Conservation (phyloP, 2,888 invertebrate species). For the Plutella xylostella region DNA sequence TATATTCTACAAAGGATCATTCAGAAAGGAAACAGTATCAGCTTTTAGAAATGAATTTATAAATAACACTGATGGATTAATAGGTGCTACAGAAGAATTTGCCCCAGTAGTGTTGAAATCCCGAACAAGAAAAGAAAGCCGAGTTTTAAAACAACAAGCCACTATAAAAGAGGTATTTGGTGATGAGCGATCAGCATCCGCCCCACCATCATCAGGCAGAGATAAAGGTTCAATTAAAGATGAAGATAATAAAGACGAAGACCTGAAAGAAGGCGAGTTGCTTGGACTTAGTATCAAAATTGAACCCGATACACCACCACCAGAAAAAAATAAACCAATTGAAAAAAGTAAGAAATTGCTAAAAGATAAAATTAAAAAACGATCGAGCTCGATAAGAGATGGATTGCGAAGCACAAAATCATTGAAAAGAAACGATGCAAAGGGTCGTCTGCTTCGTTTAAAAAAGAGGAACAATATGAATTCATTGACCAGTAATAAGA, state of each 20-base stretch:
- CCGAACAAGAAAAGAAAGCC: conserved; percentile 80
- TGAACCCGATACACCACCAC: conserved; percentile 16
- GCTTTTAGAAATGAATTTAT: conserved; percentile 76
- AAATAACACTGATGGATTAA: conserved; percentile 70
- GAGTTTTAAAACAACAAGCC: conserved; percentile 77
- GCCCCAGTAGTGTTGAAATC: conserved; percentile 79
- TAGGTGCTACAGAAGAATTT: conserved; percentile 72
- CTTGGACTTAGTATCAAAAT: conserved; percentile 28
- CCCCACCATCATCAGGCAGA: conserved; percentile 77
- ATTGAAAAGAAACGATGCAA: conserved; percentile 55
- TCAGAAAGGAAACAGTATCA: conserved; percentile 76
- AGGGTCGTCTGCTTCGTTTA: conserved; percentile 51
- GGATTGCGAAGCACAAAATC: conserved; percentile 60
- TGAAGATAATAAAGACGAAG: no score
- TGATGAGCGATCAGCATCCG: conserved; percentile 82
- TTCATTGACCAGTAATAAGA: conserved; percentile 44
- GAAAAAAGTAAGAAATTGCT: conserved; percentile 50
- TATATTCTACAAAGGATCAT: conserved; percentile 72
- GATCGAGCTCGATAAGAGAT: conserved; percentile 57
- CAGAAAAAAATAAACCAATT: no score
- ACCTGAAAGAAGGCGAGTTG: conserved; percentile 33
- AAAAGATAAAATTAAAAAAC: conserved; percentile 49
- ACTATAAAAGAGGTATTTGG: conserved; percentile 88
- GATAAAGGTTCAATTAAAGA: conserved; percentile 56
- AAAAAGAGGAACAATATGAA: conserved; percentile 63